Evolutionary conservation across 1,140 invertebrate genomes (phyloP), one percentile per base, ranked within the genome.

Genomic region (Physella acuta): DNA sequence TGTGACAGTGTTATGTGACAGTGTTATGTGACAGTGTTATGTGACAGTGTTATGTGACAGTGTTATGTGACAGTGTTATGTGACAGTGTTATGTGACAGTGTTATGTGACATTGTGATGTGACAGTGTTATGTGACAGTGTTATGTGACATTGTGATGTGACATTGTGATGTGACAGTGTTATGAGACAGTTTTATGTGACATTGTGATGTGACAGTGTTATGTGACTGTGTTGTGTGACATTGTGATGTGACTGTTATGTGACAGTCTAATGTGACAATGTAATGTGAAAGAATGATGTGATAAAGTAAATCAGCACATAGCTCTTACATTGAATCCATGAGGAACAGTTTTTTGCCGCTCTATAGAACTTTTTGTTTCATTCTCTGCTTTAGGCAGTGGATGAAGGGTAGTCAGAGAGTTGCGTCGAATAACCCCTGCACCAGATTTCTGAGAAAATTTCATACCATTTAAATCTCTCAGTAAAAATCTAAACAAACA

Each of bases 391-490:
- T 66, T 70, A 0, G 80, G 80, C 36, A 83, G 64, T 8, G 82
- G 79, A 44, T 84, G 82, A 16, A 84, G 71, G 1, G 83, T 84
- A n/a, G 82, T 84, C 70, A 84, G 65, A 17, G 83, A 84, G 70
- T 84, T 83, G 17, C 83, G 73, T 2, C 83, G 63, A n/a, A 81
- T 81, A 31, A 81, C 78, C 51, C 78, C 79, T 14, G 74, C 64
- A 28, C 79, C 79, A 51, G 77, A 71, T 74, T 82, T 82, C 81
- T 82, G 68, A 55, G 73, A 74, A 55, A 52, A 68, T 64, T 24
- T 24, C 11, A 56, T 14, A 8, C 24, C 11, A 28, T 14, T 14
- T 56, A 28, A 8, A 56, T 56, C 11, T n/a, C n/a, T n/a, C n/a
- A n/a, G n/a, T 14, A 49, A 14, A 49, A 49, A 49, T 11, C 44